phyloP scores from a whole-genome alignment of 2,113 vertebrate genomes.

The Alethe diademata region DNA sequence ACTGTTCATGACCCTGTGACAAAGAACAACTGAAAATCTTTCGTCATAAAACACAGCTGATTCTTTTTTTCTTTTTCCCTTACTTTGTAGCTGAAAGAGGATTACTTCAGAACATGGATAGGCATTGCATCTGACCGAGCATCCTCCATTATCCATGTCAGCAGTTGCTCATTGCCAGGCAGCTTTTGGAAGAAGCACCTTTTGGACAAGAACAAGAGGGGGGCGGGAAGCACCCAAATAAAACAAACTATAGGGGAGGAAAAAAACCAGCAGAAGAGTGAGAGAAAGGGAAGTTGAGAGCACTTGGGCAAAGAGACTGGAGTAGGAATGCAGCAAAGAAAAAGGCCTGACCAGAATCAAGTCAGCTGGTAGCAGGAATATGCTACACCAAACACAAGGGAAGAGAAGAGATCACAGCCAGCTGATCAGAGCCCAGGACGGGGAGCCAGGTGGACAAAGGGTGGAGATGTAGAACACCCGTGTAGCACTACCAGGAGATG shows the following conservation, averaged over 20 bases:
- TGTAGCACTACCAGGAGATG: background rate
- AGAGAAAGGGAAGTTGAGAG: background rate
- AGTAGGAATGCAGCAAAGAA: background rate
- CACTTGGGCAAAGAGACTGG: background rate
- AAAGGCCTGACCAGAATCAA: background rate
- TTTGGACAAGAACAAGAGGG: background rate
- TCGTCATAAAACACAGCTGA: background rate
- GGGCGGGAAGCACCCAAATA: fast-evolving
- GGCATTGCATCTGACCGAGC: background rate
- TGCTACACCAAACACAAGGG: fast-evolving
- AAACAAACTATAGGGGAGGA: background rate
- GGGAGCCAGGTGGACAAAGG: background rate
- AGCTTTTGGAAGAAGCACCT: background rate
- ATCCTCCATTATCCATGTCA: background rate
- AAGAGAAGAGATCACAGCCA: background rate
- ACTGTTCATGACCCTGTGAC: background rate
- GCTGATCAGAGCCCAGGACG: background rate
- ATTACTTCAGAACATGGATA: background rate
- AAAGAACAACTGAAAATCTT: background rate
- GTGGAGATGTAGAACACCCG: background rate
- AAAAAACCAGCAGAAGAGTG: background rate
- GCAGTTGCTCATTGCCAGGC: background rate
- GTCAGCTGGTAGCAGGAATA: background rate
- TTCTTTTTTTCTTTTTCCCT: no score
- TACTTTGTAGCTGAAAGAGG: background rate